Base-by-base conservation (phyloP, 2,113 vertebrate species). In the Dendropsophus ebraccatus region DNA sequence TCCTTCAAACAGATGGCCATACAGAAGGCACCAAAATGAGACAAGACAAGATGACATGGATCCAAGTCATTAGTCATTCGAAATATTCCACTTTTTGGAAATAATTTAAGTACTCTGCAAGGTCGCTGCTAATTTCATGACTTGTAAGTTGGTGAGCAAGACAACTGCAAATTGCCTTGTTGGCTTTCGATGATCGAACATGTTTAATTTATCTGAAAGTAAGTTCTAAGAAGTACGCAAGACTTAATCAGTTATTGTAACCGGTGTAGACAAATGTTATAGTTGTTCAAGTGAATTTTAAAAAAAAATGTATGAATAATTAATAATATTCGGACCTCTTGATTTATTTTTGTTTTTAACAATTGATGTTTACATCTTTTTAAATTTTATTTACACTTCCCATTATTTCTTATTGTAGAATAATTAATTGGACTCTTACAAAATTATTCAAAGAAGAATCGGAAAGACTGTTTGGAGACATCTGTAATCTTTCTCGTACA, bases 41-140 rank as follows among this genome's bases (percentile, higher is more conserved):
- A 23, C 17, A 72, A 35, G 62, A 82, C 47, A 50, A 41, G 60
- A 72, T 50, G 49, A 72, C 23, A 72, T 37, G 21, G 14, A 72
- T 82, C 81, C 81, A 82, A 82, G 25, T 52, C 81, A 82, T 82
- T 82, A 82, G 65, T 82, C 81, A 82, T 32, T 82, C 65, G 35
- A 82, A 82, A 56, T 54, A 54, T 35, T 37, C 23, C 7, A 50
- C 41, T 50, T 37, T 82, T 82, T 54, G 14, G 23, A 78, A 56
- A 37, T 7, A 58, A 76, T 76, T 30, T 52, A 49, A 76, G 47
- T 35, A 69, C 35, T 69, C 23, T 41, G 21, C 41, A 58, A 52
- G 14, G 25, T 50, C 11, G n/a, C 13, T 28, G 25, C 73, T 76
- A 79, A 79, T 60, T 79, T 79, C 52, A 79, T n/a, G 32, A 79